Evolutionary conservation across 1,140 invertebrate species (phyloP), one percentile per base, ranked within the genome.

Genomic region (Sipha flava): DNA sequence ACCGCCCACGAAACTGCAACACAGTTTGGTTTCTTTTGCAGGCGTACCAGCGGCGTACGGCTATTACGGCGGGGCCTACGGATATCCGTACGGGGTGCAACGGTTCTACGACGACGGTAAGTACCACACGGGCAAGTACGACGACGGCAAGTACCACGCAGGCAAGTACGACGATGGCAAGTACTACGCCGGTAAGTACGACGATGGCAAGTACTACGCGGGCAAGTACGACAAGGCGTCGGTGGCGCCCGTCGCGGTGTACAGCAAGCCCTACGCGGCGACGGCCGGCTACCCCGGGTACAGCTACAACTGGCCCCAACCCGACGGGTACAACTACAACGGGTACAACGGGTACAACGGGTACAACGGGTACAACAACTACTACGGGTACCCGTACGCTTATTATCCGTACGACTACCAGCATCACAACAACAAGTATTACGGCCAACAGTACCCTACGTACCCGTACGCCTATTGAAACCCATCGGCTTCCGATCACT

Each of bases 141-240:
- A 82, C 21, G 82, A 83, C 47, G 82, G 82, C n/a, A 81, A 79
- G 43, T 83, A 82, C 82, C 82, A 80, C 72, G 82, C 81, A 14
- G 82, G 81, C 26, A 64, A 64, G n/a, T 9, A 81, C 23, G 81
- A 82, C 37, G 82, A 83, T 54, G 82, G 82, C 31, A 80, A 75
- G 64, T 83, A 83, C 82, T 82, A 75, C 79, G 81, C 82, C 16
- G 82, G 82, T 49, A n/a, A n/a, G n/a, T 64, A 82, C 40, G 82
- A 82, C 43, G 82, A 83, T 47, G 82, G 82, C 21, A 81, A 79
- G 43, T 83, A 83, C 82, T 82, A 80, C 79, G 80, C 81, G 5
- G 82, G 82, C 45, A 83, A 82, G 66, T 83, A 83, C 80, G 81
- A 73, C 18, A 54, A 68, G n/a, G 49, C 47, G 18, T n/a, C 29